These are phyloP conservation scores for Alosa alosa DNA, from an alignment of 2,113 vertebrate species.

Conservation along the genomic window DNA sequence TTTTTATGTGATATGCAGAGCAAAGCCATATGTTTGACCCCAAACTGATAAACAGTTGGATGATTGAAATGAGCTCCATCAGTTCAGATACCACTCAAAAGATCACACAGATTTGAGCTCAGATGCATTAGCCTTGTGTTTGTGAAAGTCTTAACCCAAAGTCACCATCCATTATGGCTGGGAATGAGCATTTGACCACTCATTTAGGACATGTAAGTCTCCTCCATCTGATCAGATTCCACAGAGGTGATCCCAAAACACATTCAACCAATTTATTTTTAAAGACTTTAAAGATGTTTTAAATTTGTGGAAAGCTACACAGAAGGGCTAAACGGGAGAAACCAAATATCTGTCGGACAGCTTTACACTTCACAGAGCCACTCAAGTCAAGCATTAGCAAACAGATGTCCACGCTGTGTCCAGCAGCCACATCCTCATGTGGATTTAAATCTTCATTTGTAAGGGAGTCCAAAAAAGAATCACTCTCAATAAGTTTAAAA, in stretches of 20 bases:
- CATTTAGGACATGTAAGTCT: background rate
- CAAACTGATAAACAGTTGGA: background rate
- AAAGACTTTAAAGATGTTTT: background rate
- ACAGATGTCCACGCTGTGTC: background rate
- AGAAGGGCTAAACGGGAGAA: background rate
- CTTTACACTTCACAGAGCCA: background rate
- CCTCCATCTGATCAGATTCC: too few species aligned
- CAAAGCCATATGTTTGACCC: background rate
- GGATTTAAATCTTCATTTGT: background rate
- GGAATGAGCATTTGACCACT: background rate
- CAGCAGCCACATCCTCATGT: background rate
- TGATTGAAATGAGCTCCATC: background rate
- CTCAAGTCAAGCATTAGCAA: background rate
- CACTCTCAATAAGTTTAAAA: background rate
- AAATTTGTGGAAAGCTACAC: constrained; percentile 5
- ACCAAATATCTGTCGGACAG: background rate
- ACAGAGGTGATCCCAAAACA: background rate
- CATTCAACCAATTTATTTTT: background rate
- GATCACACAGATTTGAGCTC: constrained; percentile 65
- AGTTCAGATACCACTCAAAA: constrained; percentile 45
- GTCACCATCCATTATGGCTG: constrained; percentile 29
- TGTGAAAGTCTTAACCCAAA: constrained; percentile 56
- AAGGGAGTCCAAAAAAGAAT: background rate
- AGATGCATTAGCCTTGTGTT: constrained; percentile 61
- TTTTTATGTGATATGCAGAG: background rate